Evolutionary conservation across 2,797 vertebrate species (phyloP), one percentile per base, ranked within the genome.

Genomic region (Notolepis coatsorum): DNA sequence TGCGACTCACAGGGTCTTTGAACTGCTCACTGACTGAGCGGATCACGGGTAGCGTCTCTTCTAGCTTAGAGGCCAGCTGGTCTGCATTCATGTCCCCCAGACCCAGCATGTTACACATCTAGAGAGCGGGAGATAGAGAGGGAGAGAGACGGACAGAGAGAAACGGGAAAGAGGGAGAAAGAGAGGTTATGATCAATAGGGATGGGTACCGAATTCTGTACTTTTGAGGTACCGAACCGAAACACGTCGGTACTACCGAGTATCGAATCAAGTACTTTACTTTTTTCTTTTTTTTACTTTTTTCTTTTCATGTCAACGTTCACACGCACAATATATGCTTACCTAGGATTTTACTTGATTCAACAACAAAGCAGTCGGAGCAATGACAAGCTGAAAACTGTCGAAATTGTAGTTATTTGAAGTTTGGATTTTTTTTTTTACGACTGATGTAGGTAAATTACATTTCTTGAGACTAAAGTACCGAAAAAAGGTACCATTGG

Each of bases 101-200:
- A 1, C 97, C 96, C 42, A 98, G 91, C 97, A 98, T 98, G 87
- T 96, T 97, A 57, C 96, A 98, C 97, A 98, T 98, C 97, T 98
- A 72, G 2, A 55, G 35, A 35, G 9, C 31, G 13, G 56, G 8
- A 4, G 1, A 54, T 4, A 42, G 41, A 0, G 13, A 31, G 25
- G n/a, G n/a, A 55, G 35, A 35, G 9, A 35, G 13, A 58, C 8
- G 3, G 1, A 54, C 4, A 42, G 41, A 0, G 13, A 31, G 25
- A n/a, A 39, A 15, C 37, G 33, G 15, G 20, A 7, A 4, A 53
- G 17, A 33, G 9, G 68, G 12, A 68, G 17, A 13, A 3, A 39
- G 27, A 20, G 25, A 61, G 24, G 2, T 13, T n/a, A 35, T 27
- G 10, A 17, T 5, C 9, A n/a, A 42, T n/a, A 41, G 1, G 17